Evolutionary conservation across 2,113 vertebrate genomes (phyloP), one percentile per base, ranked within the genome.

Genomic region (Epinephelus cyanopodus): DNA sequence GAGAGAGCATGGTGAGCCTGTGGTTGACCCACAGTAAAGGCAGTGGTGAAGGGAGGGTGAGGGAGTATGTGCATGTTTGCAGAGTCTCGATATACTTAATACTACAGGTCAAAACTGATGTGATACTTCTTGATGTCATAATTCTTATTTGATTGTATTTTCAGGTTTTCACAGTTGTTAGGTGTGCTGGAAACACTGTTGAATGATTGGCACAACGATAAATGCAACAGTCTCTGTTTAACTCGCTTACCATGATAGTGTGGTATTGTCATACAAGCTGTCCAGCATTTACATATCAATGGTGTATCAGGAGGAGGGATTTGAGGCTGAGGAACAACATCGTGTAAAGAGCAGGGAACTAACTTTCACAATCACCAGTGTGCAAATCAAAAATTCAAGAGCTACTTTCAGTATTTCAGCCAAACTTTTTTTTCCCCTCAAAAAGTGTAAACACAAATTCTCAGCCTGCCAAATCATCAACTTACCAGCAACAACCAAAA

Each of bases 21-120:
- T 68, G 94, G 93, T 93, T 63, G 76, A 82, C 50, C 90, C 89
- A 90, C 87, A 92, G 86, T 63, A 87, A 89, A 92, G 92, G 81
- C 85, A 87, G 81, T 57, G 86, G 60, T 57, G 72, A 23, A 2
- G 54, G 64, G 60, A 68, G 65, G 62, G 15, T 29, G 70, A 65
- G 70, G 87, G 80, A 48, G 54, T 75, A 53, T 58, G 50, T 77
- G 74, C 76, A 77, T 84, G 79, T 92, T 90, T 89, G 74, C 78
- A 72, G 42, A 84, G 76, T 68, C 70, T 68, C n/a, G 4, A 73
- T 67, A 78, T 23, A 69, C 52, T 1, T 61, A 77, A 58, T 71
- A 74, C 29, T 69, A 2, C 66, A 77, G 56, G 68, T 50, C 13
- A 72, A 68, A 74, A 74, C 19, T 54, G 48, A 29, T 54, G n/a